phyloP scores from a whole-genome alignment of 2,888 invertebrate genomes.

The Drosophila longiperda region DNA sequence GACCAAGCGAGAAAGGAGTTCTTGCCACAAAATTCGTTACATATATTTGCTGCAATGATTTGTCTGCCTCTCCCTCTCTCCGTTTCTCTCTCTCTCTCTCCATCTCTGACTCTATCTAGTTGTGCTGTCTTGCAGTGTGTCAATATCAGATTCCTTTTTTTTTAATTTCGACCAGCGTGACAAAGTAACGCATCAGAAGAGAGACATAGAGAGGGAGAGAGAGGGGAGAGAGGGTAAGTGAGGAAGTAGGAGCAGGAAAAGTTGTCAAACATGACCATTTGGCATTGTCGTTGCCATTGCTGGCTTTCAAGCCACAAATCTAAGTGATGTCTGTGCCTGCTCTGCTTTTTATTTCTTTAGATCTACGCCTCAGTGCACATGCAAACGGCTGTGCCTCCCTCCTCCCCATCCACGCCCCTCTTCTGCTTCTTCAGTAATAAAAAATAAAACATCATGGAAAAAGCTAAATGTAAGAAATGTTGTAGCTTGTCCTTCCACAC shows the following conservation, averaged over 20 bases:
- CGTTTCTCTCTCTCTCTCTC: not conserved
- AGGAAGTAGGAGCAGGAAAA: slow-evolving; percentile 33
- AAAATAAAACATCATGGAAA: slow-evolving; percentile 39
- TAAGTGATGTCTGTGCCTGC: slow-evolving; percentile 55
- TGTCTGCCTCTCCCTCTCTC: slow-evolving; percentile 9
- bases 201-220: not conserved
- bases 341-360: slow-evolving; percentile 75
- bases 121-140: slow-evolving; percentile 17
- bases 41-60: slow-evolving; percentile 44
- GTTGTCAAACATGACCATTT: slow-evolving; percentile 79
- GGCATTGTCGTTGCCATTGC: slow-evolving; percentile 57
- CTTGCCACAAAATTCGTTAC: slow-evolving; percentile 42
- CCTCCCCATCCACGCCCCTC: not conserved
- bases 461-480: slow-evolving; percentile 57
- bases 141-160: slow-evolving; percentile 45
- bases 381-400: slow-evolving; percentile 63
- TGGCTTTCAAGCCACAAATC: slow-evolving; percentile 74
- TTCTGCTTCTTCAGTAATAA: not conserved
- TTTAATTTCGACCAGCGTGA: slow-evolving; percentile 61
- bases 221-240: not conserved
- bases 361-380: slow-evolving; percentile 80
- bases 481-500: slow-evolving; percentile 28
- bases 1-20: slow-evolving; percentile 6
- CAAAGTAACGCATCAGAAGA: slow-evolving; percentile 66
- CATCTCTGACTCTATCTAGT: slow-evolving; percentile 1